Percentiles rank a stretch among this genome's conserved stretches.
These are phyloP conservation scores for Champsocephalus gunnari DNA, from an alignment of 2,797 vertebrate species.

Conservation along the genomic window DNA sequence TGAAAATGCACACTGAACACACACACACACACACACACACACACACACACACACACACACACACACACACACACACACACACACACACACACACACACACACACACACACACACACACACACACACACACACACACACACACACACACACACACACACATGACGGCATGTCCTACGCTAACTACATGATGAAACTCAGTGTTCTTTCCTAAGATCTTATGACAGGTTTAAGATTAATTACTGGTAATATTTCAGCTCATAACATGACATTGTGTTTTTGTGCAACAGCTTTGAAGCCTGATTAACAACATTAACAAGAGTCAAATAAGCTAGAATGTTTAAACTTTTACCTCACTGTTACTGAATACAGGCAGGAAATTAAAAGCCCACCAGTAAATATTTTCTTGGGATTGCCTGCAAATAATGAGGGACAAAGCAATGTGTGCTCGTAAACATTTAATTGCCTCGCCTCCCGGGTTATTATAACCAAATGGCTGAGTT, in stretches of 20 bases:
- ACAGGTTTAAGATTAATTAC: constrained; percentile 43
- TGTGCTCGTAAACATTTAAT: constrained; percentile 69
- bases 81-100: constrained; percentile 30
- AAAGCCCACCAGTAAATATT: constrained; percentile 67
- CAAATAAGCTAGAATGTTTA: constrained; percentile 47
- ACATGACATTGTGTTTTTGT: constrained; percentile 15
- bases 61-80: constrained; percentile 35
- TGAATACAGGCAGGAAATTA: constrained; percentile 65
- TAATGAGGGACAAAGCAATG: constrained; percentile 64
- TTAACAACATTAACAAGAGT: constrained; percentile 30
- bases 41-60: constrained; percentile 24
- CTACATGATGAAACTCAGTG: constrained; percentile 50
- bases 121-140: constrained; percentile 34
- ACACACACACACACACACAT: constrained; percentile 39
- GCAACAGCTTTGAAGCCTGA: constrained; percentile 20
- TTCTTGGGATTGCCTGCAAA: constrained; percentile 65
- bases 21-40: constrained; percentile 38
- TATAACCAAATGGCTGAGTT: constrained; percentile 66
- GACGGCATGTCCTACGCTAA: constrained; percentile 57
- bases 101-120: constrained; percentile 31
- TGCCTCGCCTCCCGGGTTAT: constrained; percentile 45
- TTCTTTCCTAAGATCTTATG: constrained; percentile 40
- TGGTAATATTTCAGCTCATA: constrained; percentile 25
- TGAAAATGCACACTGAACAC: constrained; percentile 28
- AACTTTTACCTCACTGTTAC: constrained; percentile 49